phyloP scores from a whole-genome alignment of 1,140 invertebrate species.

The Frieseomelitta varia region DNA sequence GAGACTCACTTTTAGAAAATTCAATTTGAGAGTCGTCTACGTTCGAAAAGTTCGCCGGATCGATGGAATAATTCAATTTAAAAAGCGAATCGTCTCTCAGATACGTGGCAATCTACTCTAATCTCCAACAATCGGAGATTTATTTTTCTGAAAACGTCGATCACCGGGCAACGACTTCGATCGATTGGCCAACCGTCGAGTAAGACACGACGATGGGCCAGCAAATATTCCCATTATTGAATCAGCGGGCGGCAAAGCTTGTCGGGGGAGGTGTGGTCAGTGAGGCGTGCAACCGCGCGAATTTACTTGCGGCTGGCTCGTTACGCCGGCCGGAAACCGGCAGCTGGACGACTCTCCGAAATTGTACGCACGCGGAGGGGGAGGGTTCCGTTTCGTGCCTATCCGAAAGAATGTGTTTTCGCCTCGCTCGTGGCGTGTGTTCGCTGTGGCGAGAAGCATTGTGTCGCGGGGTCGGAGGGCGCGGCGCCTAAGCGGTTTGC shows the following conservation, averaged over 20 bases:
- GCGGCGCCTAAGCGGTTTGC: conserved; percentile 18
- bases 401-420: conserved; percentile 9
- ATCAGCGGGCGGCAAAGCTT: neutral
- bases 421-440: neutral
- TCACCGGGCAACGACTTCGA: neutral
- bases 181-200: no score
- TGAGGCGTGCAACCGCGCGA: neutral
- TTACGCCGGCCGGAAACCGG: conserved; percentile 1
- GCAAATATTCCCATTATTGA: neutral
- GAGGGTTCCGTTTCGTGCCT: neutral
- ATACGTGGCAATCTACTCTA: no score
- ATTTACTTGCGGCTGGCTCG: conserved; percentile 12
- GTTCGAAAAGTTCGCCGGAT: no score
- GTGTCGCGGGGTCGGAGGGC: neutral
- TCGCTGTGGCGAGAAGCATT: neutral
- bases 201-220: neutral
- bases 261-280: neutral
- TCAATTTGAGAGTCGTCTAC: no score
- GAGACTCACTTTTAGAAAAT: no score
- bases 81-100: no score
- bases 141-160: neutral
- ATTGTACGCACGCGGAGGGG: neutral
- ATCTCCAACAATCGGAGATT: neutral
- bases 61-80: no score
- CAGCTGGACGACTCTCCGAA: neutral